Percentiles rank a stretch among this genome's conserved stretches.
Conservation (phyloP, 2,888 invertebrate genomes). For the Hesperia comma region DNA sequence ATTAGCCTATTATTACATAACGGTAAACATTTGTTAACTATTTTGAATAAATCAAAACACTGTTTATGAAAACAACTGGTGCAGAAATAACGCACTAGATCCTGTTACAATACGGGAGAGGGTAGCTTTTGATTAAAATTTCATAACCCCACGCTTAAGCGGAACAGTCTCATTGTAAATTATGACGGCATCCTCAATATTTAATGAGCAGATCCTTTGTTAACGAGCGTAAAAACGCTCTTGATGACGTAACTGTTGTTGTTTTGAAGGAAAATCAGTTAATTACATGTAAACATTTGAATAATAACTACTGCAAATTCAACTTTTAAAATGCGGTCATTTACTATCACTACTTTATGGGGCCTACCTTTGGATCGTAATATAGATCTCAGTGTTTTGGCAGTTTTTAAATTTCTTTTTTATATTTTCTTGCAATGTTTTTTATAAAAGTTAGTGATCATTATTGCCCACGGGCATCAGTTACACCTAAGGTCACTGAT, state of each 20-base stretch:
- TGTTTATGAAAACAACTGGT: slow-evolving; percentile 57
- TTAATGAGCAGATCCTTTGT: slow-evolving; percentile 66
- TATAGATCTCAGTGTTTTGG: too few relatives aligned
- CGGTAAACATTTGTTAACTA: slow-evolving; percentile 45
- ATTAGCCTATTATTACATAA: not conserved
- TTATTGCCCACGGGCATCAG: too few relatives aligned
- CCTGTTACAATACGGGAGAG: slow-evolving; percentile 70
- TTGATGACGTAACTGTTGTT: slow-evolving; percentile 37
- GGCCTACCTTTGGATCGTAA: too few relatives aligned
- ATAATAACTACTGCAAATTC: not conserved
- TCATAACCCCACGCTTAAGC: slow-evolving; percentile 72
- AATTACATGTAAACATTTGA: slow-evolving; percentile 22
- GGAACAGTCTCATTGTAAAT: slow-evolving; percentile 68
- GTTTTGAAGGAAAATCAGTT: slow-evolving; percentile 13
- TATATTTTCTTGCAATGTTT: too few relatives aligned
- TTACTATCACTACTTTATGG: too few relatives aligned
- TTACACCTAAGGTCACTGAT: too few relatives aligned
- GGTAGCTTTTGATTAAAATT: slow-evolving; percentile 80
- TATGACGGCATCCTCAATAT: slow-evolving; percentile 68
- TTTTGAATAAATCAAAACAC: slow-evolving; percentile 56
- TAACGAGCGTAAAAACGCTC: slow-evolving; percentile 53
- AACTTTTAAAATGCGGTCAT: too few relatives aligned
- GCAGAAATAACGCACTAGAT: slow-evolving; percentile 56
- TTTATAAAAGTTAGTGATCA: too few relatives aligned
- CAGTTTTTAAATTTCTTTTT: too few relatives aligned